Conservation (phyloP, 2,113 vertebrate species). For the Oryzias curvinotus region DNA sequence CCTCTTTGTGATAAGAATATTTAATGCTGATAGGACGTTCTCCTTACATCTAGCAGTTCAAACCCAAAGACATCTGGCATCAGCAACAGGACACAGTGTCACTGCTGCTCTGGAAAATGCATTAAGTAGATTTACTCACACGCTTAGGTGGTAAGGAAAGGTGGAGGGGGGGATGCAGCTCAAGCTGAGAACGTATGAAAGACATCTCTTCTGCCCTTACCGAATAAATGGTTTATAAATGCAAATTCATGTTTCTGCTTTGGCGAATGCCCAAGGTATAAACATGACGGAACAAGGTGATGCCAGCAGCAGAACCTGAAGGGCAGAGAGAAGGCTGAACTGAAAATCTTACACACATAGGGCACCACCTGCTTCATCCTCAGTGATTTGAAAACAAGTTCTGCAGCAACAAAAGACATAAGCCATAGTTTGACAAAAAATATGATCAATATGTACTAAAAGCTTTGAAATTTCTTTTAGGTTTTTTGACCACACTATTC, state of each 20-base stretch:
- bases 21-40: conserved; percentile 74
- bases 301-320: conserved; percentile 41
- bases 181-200: conserved; percentile 38
- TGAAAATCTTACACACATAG: conserved; percentile 20
- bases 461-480: too few species aligned
- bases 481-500: too few species aligned
- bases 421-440: neutral
- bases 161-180: neutral
- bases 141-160: conserved; percentile 49
- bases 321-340: conserved; percentile 34
- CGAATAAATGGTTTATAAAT: conserved; percentile 75
- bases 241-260: conserved; percentile 65
- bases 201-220: conserved; percentile 58
- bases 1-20: conserved; percentile 63
- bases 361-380: conserved; percentile 16
- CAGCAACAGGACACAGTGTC: conserved; percentile 72
- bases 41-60: conserved; percentile 49
- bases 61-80: conserved; percentile 69
- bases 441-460: neutral
- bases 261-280: conserved; percentile 47
- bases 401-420: conserved; percentile 6
- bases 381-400: conserved; percentile 14
- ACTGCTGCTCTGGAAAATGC: conserved; percentile 65
- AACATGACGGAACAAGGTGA: conserved; percentile 24
- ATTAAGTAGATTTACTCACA: conserved; percentile 75